A percentile compares a stretch with the other conserved stretches of the same genome.
Conservation (phyloP, 2,113 vertebrate genomes). For the Tragelaphus buxtoni region DNA sequence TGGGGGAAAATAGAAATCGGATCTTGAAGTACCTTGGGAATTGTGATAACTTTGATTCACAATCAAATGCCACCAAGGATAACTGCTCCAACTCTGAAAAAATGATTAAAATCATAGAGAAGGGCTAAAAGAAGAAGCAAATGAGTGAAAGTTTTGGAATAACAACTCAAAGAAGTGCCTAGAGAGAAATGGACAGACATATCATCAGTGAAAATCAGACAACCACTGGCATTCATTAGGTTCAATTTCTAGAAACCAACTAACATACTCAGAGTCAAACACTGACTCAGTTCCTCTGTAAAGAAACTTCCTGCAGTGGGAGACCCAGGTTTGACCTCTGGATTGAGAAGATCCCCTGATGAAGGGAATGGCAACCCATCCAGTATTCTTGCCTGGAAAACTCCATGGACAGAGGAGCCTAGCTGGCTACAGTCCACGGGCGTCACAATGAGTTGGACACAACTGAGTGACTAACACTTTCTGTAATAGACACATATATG, state of each 20-base stretch:
- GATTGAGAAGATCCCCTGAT: not conserved
- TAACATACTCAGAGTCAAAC: not conserved
- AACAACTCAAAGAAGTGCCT: not conserved
- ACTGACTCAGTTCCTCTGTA: not conserved
- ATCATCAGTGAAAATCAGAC: not conserved
- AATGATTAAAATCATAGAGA: not conserved
- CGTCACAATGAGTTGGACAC: not conserved
- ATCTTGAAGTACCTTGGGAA: not conserved
- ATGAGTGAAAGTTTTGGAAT: not conserved
- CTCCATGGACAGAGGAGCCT: not conserved
- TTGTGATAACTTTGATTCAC: not conserved
- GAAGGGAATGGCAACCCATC: not conserved
- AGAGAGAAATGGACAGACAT: not conserved
- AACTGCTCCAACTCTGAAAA: not conserved
- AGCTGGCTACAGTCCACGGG: not conserved
- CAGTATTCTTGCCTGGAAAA: not conserved
- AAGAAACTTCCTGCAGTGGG: not conserved
- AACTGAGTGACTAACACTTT: not conserved
- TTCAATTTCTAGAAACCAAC: not conserved
- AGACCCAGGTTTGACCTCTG: not conserved
- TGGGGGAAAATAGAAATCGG: not conserved
- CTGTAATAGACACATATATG: not conserved
- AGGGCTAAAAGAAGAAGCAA: not conserved
- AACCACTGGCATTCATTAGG: not conserved
- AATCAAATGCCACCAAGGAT: not conserved